Evolutionary conservation across 2,888 invertebrate species (phyloP).

Genomic region (Ellobium chinense): DNA sequence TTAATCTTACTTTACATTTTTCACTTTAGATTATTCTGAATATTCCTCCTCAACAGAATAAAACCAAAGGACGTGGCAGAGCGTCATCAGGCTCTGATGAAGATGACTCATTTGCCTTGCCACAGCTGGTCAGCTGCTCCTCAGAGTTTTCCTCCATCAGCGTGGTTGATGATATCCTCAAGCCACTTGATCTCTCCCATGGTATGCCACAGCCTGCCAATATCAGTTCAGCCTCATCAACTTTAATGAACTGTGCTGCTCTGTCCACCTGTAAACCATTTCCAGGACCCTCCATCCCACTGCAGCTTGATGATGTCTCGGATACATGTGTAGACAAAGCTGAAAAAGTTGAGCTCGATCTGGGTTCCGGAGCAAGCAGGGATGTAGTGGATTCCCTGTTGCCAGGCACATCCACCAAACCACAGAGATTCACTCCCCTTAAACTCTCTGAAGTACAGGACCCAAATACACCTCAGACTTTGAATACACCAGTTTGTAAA

Average conservation of each 20-base stretch:
- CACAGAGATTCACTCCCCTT: conserved; percentile 8
- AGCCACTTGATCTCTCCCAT: conserved; percentile 30
- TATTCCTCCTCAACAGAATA: no score
- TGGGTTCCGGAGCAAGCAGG: neutral
- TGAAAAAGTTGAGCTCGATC: conserved; percentile 4
- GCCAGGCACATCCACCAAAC: neutral
- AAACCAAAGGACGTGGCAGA: neutral
- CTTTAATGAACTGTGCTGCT: no score
- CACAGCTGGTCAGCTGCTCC: neutral
- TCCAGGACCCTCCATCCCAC: neutral
- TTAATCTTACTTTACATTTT: no score
- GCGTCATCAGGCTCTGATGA: neutral
- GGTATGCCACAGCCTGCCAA: neutral
- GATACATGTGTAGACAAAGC: neutral
- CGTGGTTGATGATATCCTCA: conserved; percentile 25
- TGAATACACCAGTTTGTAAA: conserved; percentile 19
- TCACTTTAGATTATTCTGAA: no score
- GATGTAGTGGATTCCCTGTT: neutral
- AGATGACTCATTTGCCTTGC: neutral
- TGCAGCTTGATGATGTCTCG: neutral
- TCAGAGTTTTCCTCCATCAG: conserved; percentile 16
- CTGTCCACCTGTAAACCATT: neutral
- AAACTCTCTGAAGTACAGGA: conserved; percentile 15
- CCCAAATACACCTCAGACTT: neutral
- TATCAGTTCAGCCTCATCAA: neutral